A percentile compares a stretch with the other conserved stretches of the same genome.
Conservation (phyloP, 2,113 vertebrate genomes). For the Aramus guarauna region DNA sequence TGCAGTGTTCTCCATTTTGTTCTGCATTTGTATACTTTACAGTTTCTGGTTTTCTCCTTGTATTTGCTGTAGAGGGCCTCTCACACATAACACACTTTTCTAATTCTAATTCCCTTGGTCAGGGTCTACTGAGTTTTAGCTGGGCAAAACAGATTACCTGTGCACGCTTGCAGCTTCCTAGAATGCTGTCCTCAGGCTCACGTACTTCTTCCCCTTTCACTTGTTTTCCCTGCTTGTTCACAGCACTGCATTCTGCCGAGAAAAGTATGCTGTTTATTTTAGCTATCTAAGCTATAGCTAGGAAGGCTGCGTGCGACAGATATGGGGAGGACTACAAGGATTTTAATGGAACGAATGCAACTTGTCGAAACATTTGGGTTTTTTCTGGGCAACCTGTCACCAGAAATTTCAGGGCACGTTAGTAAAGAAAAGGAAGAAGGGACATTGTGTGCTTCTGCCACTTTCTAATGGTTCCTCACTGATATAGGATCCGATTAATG, state of each 20-base stretch:
- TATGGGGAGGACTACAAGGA: background rate
- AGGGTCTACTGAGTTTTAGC: background rate
- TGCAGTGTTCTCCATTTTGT: background rate
- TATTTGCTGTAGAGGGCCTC: background rate
- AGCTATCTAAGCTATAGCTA: background rate
- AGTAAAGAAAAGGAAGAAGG: background rate
- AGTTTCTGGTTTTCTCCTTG: background rate
- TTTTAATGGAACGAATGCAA: background rate
- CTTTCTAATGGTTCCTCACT: background rate
- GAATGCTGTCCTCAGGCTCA: background rate
- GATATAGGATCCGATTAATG: background rate
- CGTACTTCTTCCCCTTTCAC: background rate
- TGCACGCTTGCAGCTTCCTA: background rate
- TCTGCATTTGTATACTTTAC: background rate
- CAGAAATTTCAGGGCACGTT: background rate
- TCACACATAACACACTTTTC: background rate
- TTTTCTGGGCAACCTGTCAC: background rate
- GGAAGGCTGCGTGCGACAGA: background rate
- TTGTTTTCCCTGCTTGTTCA: background rate
- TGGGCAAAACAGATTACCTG: background rate
- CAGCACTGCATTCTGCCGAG: background rate
- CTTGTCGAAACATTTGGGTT: background rate
- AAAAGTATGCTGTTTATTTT: background rate
- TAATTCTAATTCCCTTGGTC: background rate
- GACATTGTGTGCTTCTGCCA: background rate